phyloP scores from a whole-genome alignment of 2,888 invertebrate genomes.

The Clivina fossor region DNA sequence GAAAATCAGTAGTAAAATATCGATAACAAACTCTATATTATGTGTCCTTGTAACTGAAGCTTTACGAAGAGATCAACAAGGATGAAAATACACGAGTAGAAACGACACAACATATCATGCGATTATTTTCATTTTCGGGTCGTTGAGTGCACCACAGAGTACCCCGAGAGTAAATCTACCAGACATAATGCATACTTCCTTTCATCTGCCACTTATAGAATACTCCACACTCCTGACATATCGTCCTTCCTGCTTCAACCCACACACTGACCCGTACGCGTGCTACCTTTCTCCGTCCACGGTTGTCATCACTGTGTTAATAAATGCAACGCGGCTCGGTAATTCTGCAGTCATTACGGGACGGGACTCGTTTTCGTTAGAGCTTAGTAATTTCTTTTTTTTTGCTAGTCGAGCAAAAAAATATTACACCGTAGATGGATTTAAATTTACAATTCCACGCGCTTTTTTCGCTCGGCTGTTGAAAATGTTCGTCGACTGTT shows the following conservation, averaged over 20 bases:
- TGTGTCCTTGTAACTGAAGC: too few species aligned
- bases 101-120: conserved; percentile 26
- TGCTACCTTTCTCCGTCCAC: neutral
- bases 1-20: too few species aligned
- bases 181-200: conserved; percentile 36
- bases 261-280: neutral
- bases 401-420: conserved; percentile 5
- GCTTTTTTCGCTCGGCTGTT: too few species aligned
- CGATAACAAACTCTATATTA: too few species aligned
- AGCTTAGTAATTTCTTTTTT: neutral
- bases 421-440: too few species aligned
- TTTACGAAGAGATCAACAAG: too few species aligned
- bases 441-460: too few species aligned
- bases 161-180: conserved; percentile 33
- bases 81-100: too few species aligned
- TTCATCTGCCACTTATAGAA: conserved; percentile 36
- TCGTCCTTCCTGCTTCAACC: conserved; percentile 15
- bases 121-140: conserved; percentile 35
- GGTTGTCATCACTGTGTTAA: conserved; percentile 5
- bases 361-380: neutral
- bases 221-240: conserved; percentile 18
- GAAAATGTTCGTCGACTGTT: too few species aligned
- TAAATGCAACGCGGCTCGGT: conserved; percentile 22
- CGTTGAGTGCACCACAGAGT: conserved; percentile 33
- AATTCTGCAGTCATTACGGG: conserved; percentile 25